Conservation (phyloP, 2,113 vertebrate genomes). For the Struthio camelus region DNA sequence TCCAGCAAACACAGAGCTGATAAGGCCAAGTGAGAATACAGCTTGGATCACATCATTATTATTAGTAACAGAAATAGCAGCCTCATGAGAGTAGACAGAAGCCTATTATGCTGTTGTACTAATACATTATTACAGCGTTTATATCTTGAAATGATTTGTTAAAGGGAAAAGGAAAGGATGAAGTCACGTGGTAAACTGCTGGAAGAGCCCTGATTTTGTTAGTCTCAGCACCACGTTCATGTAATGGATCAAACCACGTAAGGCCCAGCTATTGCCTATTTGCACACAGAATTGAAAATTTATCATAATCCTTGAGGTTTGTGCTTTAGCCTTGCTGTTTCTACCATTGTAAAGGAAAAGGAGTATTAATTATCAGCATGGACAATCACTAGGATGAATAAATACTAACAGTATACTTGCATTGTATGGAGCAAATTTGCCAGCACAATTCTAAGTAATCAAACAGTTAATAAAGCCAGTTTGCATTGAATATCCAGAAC, state of each 20-base stretch:
- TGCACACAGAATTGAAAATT: not conserved
- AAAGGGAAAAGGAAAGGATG: not conserved
- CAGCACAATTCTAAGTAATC: not conserved
- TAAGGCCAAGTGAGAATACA: fast-evolving
- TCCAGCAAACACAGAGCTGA: not conserved
- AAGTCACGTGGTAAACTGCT: not conserved
- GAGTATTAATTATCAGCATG: not conserved
- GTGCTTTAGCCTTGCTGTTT: not conserved
- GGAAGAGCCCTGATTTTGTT: not conserved
- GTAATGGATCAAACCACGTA: not conserved
- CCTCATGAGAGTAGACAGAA: not conserved
- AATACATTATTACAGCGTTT: not conserved
- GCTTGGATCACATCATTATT: fast-evolving
- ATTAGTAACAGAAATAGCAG: not conserved
- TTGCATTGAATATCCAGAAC: not conserved
- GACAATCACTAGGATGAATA: not conserved
- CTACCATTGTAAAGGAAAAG: not conserved
- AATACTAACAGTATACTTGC: not conserved
- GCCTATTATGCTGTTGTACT: not conserved
- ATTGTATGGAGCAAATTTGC: not conserved
- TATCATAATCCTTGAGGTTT: not conserved
- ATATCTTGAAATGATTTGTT: not conserved
- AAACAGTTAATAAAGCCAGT: not conserved
- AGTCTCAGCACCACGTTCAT: no score
- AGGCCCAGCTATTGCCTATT: not conserved